Base-by-base conservation (phyloP, 2,113 vertebrate genomes). In the Ursus arctos region DNA sequence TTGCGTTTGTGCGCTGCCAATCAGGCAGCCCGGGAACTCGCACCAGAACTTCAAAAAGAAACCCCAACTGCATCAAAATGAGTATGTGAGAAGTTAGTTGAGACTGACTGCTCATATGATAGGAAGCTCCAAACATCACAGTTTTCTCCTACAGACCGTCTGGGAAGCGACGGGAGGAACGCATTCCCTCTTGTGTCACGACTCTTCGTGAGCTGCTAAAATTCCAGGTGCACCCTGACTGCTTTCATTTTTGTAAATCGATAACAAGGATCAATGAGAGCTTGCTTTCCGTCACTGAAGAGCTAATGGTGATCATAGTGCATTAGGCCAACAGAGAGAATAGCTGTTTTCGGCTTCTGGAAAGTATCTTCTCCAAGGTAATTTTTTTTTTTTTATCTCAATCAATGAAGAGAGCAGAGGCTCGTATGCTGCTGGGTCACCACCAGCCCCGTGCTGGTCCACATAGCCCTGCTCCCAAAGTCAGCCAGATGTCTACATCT, bases 201-300 rank as follows among this genome's bases (percentile, higher is more conserved):
- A 19, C 22, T 7, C 0, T n/a, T 19, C 0, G 7, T 53, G 59
- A 36, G 88, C 91, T 95, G 94, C 92, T 71, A 79, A 95, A 97
- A 93, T 74, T 95, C 92, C 96, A 95, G 92, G 86, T 91, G 95
- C 74, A 90, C 95, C 98, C 94, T 87, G 98, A 88, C 96, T 81
- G 95, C 97, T 97, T 96, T 97, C 97, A 33, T 95, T 95, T 93
- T 55, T 97, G 90, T 92, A 96, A 92, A 97, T 97, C 96, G 89
- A 97, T 98, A 93, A 24, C 21, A 82, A 83, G 91, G 72, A 98
- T 98, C 93, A 85, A 97, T 96, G 93, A 36, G 69, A 90, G 92
- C 81, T 96, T 88, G 81, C 71, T 94, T 96, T 82, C 97, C 92
- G 91, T 95, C 97, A 88, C 86, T 36, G 18, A 59, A 28, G 36